Conservation (phyloP, 92 coral and sea anemone genomes). For the Siderastrea siderea region DNA sequence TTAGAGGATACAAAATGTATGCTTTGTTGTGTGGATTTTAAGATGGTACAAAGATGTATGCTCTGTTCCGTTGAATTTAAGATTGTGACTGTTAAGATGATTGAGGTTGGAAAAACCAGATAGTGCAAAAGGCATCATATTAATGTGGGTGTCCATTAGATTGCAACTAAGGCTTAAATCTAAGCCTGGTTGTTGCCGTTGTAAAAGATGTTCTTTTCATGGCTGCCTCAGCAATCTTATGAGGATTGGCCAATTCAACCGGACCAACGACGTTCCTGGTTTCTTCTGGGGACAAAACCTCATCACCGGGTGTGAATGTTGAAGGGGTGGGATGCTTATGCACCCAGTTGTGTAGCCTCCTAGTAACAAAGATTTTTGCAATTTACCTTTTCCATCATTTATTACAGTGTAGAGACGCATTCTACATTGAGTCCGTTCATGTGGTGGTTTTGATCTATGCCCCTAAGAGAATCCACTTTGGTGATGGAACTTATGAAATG, state of each 20-base stretch:
- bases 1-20: too few species aligned
- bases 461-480: slow-evolving; percentile 44
- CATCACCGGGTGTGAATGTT: background rate
- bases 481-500: slow-evolving; percentile 2
- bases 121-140: too few species aligned
- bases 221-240: slow-evolving; percentile 30
- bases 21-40: too few species aligned
- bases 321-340: too few species aligned
- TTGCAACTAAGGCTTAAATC: too few species aligned
- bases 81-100: too few species aligned
- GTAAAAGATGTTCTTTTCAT: slow-evolving; percentile 17
- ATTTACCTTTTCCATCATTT: background rate
- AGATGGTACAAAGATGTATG: too few species aligned
- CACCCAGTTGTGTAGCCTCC: too few species aligned
- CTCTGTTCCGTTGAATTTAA: too few species aligned
- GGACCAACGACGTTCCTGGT: background rate
- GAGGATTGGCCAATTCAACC: slow-evolving; percentile 12
- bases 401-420: slow-evolving; percentile 52
- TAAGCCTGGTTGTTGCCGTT: slow-evolving; percentile 28
- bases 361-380: too few species aligned
- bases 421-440: slow-evolving; percentile 54
- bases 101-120: too few species aligned
- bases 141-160: too few species aligned
- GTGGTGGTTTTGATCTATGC: slow-evolving; percentile 28
- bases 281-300: slow-evolving; percentile 27